phyloP scores from a whole-genome alignment of 2,113 vertebrate genomes.

The Notechis scutatus region DNA sequence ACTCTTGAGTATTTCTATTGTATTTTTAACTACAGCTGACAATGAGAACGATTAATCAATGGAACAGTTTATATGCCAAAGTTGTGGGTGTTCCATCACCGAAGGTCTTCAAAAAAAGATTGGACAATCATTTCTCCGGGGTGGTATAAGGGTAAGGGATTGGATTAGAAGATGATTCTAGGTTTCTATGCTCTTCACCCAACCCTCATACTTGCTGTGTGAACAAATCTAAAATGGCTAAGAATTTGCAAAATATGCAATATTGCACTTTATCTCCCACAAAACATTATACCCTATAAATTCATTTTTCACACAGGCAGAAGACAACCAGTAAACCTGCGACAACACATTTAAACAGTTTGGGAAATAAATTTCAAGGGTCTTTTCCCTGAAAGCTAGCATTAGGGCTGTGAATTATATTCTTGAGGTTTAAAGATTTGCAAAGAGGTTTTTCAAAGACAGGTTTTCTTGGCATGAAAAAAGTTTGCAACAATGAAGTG shows the following conservation, averaged over 20 bases:
- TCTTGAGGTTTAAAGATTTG: slow-evolving; percentile 11
- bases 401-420: slow-evolving; percentile 21
- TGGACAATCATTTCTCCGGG: neutral
- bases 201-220: neutral
- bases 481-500: slow-evolving; percentile 3
- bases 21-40: too few species aligned
- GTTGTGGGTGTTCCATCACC: neutral
- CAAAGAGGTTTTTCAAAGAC: neutral
- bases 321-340: slow-evolving; percentile 20
- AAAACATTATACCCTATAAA: slow-evolving; percentile 19
- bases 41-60: neutral
- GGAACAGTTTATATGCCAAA: neutral
- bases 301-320: slow-evolving; percentile 7
- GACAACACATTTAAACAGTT: slow-evolving; percentile 24
- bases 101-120: neutral
- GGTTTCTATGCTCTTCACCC: too few species aligned
- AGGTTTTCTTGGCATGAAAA: neutral
- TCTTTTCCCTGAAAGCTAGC: slow-evolving; percentile 18
- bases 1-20: neutral
- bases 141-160: neutral
- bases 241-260: slow-evolving; percentile 20
- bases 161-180: neutral
- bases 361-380: slow-evolving; percentile 19
- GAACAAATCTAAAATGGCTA: slow-evolving; percentile 1
- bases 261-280: slow-evolving; percentile 24